Evolutionary conservation across 64 coral and sea anemone species (phyloP), one percentile per base, ranked within the genome.

Genomic region (Pachyseris speciosa): DNA sequence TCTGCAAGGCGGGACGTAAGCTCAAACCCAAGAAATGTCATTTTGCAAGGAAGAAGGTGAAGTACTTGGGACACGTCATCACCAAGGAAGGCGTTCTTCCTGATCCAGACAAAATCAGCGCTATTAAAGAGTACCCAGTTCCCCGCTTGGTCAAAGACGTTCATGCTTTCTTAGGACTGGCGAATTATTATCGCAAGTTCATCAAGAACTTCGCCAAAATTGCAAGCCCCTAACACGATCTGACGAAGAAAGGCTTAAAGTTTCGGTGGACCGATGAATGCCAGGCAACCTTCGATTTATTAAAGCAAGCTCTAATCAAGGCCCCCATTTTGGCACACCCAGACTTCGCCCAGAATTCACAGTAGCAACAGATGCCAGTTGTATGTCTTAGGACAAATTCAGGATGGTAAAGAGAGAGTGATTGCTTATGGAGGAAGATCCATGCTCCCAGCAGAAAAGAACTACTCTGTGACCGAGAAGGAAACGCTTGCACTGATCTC

Each of bases 311-410:
- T 76, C 67, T 76, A 29, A 49, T 29, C 10, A 16, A 32, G 7
- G 73, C 69, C 2, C 85, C 85, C 4, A 74, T 88, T 31, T 40
- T 88, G 32, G 70, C 86, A 42, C 55, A 72, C 37, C 85, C 85
- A 33, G 68, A 87, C 19, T n/a, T n/a, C n/a, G n/a, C n/a, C n/a
- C n/a, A n/a, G n/a, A n/a, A n/a, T 87, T 87, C 32, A 57, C 4
- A 1, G 4, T 76, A 76, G 73, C 22, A 37, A 40, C 22, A 26
- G 1, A 43, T 33, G 32, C 20, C 29, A 43, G 1, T 33, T 33
- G 3, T 49, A 37, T 11, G 43, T 49, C 1, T 33, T 83, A 37
- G 48, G 22, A 37, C 79, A 83, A 63, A 37, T 83, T 29, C 79
- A 83, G 63, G 25, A 83, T 17, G 53, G 45, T 9, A 20, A 19